These are phyloP conservation scores for Omphaloscelis lunosa DNA, from an alignment of 2,888 invertebrate genomes.

Conservation along the genomic window DNA sequence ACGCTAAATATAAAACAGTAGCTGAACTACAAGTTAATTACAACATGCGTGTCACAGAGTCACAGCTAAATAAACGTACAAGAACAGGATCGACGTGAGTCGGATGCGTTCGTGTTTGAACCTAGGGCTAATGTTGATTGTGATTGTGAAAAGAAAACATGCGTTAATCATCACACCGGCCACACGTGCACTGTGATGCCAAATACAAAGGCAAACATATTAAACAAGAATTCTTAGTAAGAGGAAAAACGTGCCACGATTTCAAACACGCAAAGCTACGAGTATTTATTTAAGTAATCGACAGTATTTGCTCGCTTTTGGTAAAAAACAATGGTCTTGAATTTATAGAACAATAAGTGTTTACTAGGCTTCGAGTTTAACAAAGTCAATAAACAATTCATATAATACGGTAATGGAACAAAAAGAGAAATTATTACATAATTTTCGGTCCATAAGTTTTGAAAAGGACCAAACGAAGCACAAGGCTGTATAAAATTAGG, in stretches of 20 bases:
- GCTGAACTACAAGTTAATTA: constrained; percentile 41
- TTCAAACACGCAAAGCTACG: constrained; percentile 50
- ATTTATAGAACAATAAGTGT: constrained; percentile 20
- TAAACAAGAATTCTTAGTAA: constrained; percentile 60
- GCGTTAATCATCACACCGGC: constrained; percentile 50
- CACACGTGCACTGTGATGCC: constrained; percentile 61
- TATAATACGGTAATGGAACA: background rate
- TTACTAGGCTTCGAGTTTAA: constrained; percentile 3
- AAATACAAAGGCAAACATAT: constrained; percentile 63
- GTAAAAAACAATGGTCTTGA: constrained; percentile 34
- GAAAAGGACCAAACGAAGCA: constrained; percentile 1
- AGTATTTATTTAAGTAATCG: constrained; percentile 42
- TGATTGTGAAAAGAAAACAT: constrained; percentile 42
- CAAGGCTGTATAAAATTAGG: constrained; percentile 12
- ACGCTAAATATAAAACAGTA: constrained; percentile 50
- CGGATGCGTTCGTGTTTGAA: constrained; percentile 40
- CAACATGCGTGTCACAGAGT: constrained; percentile 38
- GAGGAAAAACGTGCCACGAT: constrained; percentile 64
- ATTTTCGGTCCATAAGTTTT: background rate
- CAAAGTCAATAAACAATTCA: background rate
- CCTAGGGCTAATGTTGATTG: constrained; percentile 26
- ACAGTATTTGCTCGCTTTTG: constrained; percentile 35
- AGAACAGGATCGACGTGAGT: constrained; percentile 48
- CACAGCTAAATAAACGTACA: constrained; percentile 45
- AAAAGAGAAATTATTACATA: background rate